A percentile compares a stretch with the other conserved stretches of the same genome.
Conservation (phyloP, 2,888 invertebrate genomes). For the Drosophila demipolita region DNA sequence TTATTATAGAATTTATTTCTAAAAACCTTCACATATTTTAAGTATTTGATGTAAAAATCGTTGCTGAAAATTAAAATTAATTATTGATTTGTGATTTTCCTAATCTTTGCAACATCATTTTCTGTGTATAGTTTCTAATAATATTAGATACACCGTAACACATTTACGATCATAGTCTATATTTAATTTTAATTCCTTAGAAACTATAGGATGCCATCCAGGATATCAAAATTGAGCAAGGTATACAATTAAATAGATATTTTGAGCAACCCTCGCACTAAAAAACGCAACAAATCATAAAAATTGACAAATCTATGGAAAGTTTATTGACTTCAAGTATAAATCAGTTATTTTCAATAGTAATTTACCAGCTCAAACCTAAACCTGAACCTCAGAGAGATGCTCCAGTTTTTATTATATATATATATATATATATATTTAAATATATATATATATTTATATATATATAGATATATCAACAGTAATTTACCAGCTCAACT, state of each 20-base stretch:
- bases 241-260: not conserved
- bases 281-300: constrained; percentile 50
- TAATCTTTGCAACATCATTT: too few species aligned
- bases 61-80: not conserved
- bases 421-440: too few species aligned
- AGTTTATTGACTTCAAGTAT: not conserved
- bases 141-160: not conserved
- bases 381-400: not conserved
- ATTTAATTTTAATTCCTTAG: not conserved
- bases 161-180: not conserved
- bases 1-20: not conserved
- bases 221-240: not conserved
- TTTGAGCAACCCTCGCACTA: constrained; percentile 14
- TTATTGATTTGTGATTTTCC: not conserved
- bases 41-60: not conserved
- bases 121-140: not conserved
- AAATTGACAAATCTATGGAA: constrained; percentile 10
- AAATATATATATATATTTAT: too few species aligned
- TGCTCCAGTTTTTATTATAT: not conserved
- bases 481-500: too few species aligned
- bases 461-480: not conserved
- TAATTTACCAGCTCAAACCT: not conserved
- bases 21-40: not conserved
- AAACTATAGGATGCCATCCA: not conserved
- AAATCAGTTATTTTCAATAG: not conserved